Conservation (phyloP, 2,888 invertebrate species). For the Acanthosepion lycidas region DNA sequence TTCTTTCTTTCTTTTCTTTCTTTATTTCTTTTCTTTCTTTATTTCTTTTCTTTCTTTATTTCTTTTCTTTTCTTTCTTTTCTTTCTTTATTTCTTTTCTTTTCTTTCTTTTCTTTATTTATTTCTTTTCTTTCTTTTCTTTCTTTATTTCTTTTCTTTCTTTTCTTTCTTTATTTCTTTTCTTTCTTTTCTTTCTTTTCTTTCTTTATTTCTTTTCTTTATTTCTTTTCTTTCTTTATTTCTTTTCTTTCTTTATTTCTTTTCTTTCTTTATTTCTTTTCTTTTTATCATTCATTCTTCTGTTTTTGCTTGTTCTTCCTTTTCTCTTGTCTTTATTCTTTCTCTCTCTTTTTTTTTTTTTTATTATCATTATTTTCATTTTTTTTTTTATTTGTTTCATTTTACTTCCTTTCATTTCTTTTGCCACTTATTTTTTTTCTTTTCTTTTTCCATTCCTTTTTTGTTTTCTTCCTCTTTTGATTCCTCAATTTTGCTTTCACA, state of each 20-base stretch:
- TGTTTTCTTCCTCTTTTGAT: neutral
- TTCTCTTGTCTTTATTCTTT: neutral
- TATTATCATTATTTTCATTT: neutral
- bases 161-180: neutral
- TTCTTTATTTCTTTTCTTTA: no score
- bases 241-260: neutral
- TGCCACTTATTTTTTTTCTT: neutral
- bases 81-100: neutral
- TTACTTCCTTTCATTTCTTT: no score
- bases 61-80: neutral
- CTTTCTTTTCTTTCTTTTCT: no score
- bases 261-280: neutral
- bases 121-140: neutral
- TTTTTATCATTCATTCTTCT: neutral
- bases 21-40: neutral
- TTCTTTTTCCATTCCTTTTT: neutral
- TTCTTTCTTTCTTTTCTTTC: neutral
- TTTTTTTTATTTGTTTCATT: no score
- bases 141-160: neutral
- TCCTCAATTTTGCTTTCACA: neutral
- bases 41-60: neutral
- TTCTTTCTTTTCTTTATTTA: neutral
- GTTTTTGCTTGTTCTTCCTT: neutral
- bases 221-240: neutral
- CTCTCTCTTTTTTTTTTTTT: neutral